Evolutionary conservation across 2,797 vertebrate species (phyloP).

Genomic region (Oreochromis mossambicus): DNA sequence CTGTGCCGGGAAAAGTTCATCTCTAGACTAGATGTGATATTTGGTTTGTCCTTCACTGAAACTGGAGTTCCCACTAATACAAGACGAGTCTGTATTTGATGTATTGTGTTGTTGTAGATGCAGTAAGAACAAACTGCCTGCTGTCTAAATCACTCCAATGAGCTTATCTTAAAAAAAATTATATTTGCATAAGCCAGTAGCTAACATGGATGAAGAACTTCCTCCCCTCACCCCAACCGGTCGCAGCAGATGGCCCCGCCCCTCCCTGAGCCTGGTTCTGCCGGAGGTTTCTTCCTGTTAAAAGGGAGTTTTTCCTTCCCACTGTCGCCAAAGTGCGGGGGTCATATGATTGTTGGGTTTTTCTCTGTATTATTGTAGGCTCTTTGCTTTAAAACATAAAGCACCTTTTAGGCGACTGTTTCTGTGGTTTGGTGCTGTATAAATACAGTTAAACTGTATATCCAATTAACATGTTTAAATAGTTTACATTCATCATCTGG

Average conservation of each 20-base stretch:
- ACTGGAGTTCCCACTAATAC: neutral
- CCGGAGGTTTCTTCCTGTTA: neutral
- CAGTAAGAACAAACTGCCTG: neutral
- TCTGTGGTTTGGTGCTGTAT: neutral
- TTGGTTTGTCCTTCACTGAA: neutral
- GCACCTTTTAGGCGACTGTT: fast-evolving
- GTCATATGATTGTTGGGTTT: neutral
- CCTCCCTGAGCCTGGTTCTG: neutral
- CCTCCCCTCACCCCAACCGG: neutral
- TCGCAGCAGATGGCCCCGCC: fast-evolving
- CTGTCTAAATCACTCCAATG: neutral
- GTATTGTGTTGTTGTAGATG: neutral
- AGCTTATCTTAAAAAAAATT: neutral
- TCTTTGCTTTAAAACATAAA: neutral
- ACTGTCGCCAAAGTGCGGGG: neutral
- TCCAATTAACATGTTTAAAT: neutral
- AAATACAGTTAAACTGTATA: neutral
- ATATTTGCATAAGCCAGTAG: neutral
- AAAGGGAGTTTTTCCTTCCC: neutral
- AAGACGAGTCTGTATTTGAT: neutral
- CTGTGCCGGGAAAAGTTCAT: neutral
- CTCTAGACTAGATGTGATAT: neutral
- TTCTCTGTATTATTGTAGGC: neutral
- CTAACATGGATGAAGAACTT: neutral
- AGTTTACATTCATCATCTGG: neutral